Base-by-base conservation (phyloP, 2,113 vertebrate genomes). In the Solenodon paradoxus region DNA sequence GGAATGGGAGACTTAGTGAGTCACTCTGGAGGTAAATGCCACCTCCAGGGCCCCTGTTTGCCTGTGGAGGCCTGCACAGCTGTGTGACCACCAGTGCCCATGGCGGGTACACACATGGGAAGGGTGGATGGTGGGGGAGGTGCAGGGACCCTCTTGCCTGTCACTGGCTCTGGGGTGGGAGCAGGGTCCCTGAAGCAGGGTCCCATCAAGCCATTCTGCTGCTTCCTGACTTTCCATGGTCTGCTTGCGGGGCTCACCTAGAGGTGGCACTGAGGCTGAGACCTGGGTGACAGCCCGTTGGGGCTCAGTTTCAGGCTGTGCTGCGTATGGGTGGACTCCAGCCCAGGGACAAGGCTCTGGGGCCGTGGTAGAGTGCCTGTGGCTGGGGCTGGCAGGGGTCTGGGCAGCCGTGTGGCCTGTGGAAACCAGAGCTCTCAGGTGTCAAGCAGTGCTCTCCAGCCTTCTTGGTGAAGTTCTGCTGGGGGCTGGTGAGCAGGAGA, bases 1-100 rank as follows among this genome's bases (percentile, higher is more conserved):
- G 69, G 87, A 90, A 95, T 26, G 85, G 88, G 80, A 81, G 96
- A 35, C 94, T 78, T 81, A 80, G 84, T 97, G 97, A 97, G 95
- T 97, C 97, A 97, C 84, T 81, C 90, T 26, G 96, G 97, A 97
- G 97, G 96, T 95, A 95, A 89, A 96, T 93, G 88, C 95, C 96
- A 96, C 96, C 97, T 95, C 94, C 96, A 84, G 87, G 92, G 95
- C 89, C 81, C 89, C 90, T 13, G 77, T 64, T 75, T 74, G 77
- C 95, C 91, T 78, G 72, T 6, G 28, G 88, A 79, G 86, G 83
- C 89, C 90, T 71, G 69, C 61, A 72, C 90, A 93, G 96, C 96
- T 96, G 86, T 63, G 92, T 75, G 95, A 81, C 74, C 82, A 59
- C 26, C 74, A 26, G 57, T 64, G 45, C 72, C 69, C 79, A 11